phyloP scores from a whole-genome alignment of 1,140 invertebrate genomes.

The Holotrichia oblita region DNA sequence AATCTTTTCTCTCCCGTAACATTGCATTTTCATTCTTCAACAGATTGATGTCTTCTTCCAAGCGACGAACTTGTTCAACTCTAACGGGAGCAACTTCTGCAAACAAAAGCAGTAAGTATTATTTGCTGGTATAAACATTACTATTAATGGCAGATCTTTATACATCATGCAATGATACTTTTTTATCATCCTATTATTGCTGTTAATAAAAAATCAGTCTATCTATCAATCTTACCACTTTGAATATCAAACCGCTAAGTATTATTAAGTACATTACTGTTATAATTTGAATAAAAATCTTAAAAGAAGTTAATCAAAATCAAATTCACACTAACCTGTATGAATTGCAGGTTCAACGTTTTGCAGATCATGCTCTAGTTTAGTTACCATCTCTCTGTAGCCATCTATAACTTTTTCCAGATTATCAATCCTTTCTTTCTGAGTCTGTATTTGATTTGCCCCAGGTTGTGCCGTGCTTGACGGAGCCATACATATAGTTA shows the following conservation, averaged over 20 bases:
- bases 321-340: constrained; percentile 44
- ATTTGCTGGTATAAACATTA: too few relatives aligned
- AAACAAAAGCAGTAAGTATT: constrained; percentile 31
- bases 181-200: too few relatives aligned
- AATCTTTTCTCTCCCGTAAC: constrained; percentile 69
- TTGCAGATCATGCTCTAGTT: constrained; percentile 72
- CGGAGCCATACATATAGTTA: constrained; percentile 64
- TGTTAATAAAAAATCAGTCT: too few relatives aligned
- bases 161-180: too few relatives aligned
- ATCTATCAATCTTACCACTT: too few relatives aligned
- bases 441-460: constrained; percentile 58
- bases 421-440: constrained; percentile 68
- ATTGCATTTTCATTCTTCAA: constrained; percentile 66
- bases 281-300: too few relatives aligned
- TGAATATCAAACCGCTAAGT: too few relatives aligned
- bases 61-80: constrained; percentile 57
- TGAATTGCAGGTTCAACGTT: constrained; percentile 53
- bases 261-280: too few relatives aligned
- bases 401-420: constrained; percentile 72
- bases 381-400: constrained; percentile 74
- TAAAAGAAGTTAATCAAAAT: too few relatives aligned
- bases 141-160: too few relatives aligned
- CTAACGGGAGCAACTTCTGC: constrained; percentile 53
- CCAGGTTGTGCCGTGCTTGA: constrained; percentile 58
- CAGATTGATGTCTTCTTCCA: constrained; percentile 65